Conservation (phyloP, 2,113 vertebrate species). For the Cryptotis parvus region DNA sequence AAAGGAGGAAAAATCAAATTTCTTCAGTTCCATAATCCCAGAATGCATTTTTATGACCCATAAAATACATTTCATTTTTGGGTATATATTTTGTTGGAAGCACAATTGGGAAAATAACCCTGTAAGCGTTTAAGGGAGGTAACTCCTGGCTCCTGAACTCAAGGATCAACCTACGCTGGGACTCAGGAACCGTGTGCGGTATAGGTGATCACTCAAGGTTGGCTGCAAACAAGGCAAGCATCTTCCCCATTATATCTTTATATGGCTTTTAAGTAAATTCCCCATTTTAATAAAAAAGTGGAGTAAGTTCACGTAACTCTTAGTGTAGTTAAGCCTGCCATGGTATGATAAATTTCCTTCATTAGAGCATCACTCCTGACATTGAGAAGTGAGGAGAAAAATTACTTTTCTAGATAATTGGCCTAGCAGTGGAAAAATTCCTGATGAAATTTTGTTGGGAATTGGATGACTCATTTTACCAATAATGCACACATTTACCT, state of each 20-base stretch:
- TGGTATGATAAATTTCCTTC: not conserved
- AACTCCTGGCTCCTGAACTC: too few relatives aligned
- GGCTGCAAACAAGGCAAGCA: too few relatives aligned
- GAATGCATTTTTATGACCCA: not conserved
- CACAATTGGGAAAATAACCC: too few relatives aligned
- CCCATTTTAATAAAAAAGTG: not conserved
- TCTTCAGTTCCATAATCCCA: not conserved
- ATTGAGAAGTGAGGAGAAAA: not conserved
- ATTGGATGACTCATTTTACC: constrained; percentile 11
- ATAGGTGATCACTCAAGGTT: too few relatives aligned
- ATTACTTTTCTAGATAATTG: not conserved
- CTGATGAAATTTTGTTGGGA: not conserved
- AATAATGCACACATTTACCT: not conserved
- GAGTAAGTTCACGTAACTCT: not conserved
- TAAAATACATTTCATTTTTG: too few relatives aligned
- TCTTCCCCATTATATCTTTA: too few relatives aligned
- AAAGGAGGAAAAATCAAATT: not conserved
- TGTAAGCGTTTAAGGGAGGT: too few relatives aligned
- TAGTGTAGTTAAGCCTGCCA: not conserved
- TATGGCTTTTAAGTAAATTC: not conserved
- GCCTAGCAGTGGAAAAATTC: not conserved
- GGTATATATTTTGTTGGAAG: too few relatives aligned
- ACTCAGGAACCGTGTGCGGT: too few relatives aligned
- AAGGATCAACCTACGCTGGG: too few relatives aligned
- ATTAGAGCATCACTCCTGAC: not conserved